Evolutionary conservation across 2,797 vertebrate species (phyloP), one percentile per base, ranked within the genome.

Genomic region (Microchirus variegatus): DNA sequence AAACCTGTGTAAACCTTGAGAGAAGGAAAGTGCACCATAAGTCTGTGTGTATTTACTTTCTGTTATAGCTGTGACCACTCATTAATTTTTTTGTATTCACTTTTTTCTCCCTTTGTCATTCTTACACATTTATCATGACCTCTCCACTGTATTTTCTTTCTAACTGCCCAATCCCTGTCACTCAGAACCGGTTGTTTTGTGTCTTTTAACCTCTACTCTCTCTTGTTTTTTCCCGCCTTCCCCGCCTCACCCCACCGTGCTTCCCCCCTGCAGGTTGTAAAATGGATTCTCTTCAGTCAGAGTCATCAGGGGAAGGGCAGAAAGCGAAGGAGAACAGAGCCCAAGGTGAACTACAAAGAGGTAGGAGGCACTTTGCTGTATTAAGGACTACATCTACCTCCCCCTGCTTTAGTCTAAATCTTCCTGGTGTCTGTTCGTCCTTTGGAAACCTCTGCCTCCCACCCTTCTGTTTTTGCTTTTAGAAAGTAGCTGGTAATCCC

Each of bases 271-370:
- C 90, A 99, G 97, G 95, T 96, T 84, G 70, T 83, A 84, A 97
- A 96, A 93, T 99, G 97, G 97, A 94, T 93, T 92, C 94, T 87
- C 74, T 63, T 87, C 87, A 94, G 94, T 89, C 89, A 55, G 79
- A 93, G 80, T 86, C 83, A 91, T 87, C 83, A 91, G 75, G 90
- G 91, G 88, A 96, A 92, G 93, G 89, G 91, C 79, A 81, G 89
- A 85, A 95, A 94, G 84, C 93, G 94, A 89, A 97, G 93, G 85
- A 94, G 93, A 87, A 86, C 69, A 59, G 77, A 81, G 52, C 82
- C 85, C 75, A 90, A 93, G 90, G 91, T 91, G 50, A 78, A 92
- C 92, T 94, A 95, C 91, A 94, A 90, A 85, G 92, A 97, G 96
- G 97, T 99, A 96, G 81, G 94, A 84, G 70, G 54, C 78, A 52